These are phyloP conservation scores for Parnassius glacialis DNA, from an alignment of 2,888 invertebrate species.

Conservation along the genomic window DNA sequence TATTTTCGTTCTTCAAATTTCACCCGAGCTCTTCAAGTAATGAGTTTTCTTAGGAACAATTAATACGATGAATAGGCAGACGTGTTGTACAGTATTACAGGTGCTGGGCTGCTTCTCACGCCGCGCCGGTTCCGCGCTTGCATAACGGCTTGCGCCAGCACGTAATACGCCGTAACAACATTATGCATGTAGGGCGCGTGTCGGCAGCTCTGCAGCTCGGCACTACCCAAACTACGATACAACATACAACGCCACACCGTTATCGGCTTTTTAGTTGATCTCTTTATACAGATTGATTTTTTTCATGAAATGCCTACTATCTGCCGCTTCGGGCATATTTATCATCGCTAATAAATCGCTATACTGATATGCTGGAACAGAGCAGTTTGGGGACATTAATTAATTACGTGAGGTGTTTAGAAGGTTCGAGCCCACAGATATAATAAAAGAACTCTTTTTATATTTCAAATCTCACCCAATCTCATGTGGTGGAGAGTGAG, in stretches of 20 bases:
- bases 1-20: too few relatives aligned
- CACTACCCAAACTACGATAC: conserved; percentile 7
- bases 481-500: too few relatives aligned
- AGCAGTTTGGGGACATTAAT: too few relatives aligned
- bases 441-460: too few relatives aligned
- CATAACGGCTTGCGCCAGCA: conserved; percentile 61
- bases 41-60: too few relatives aligned
- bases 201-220: conserved; percentile 25
- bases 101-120: conserved; percentile 71
- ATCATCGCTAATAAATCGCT: too few relatives aligned
- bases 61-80: too few relatives aligned
- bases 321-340: background rate
- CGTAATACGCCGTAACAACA: conserved; percentile 73
- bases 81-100: conserved; percentile 42
- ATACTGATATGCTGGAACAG: too few relatives aligned
- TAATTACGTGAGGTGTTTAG: too few relatives aligned
- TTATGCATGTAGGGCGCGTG: conserved; percentile 73
- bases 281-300: conserved; percentile 18
- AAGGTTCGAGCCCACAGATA: too few relatives aligned
- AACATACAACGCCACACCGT: conserved; percentile 27
- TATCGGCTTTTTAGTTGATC: conserved; percentile 16
- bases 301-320: background rate
- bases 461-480: too few relatives aligned
- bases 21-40: too few relatives aligned
- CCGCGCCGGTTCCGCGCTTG: conserved; percentile 66